These are phyloP conservation scores for Poeciliopsis prolifica DNA, from an alignment of 2,113 vertebrate genomes.

Conservation along the genomic window DNA sequence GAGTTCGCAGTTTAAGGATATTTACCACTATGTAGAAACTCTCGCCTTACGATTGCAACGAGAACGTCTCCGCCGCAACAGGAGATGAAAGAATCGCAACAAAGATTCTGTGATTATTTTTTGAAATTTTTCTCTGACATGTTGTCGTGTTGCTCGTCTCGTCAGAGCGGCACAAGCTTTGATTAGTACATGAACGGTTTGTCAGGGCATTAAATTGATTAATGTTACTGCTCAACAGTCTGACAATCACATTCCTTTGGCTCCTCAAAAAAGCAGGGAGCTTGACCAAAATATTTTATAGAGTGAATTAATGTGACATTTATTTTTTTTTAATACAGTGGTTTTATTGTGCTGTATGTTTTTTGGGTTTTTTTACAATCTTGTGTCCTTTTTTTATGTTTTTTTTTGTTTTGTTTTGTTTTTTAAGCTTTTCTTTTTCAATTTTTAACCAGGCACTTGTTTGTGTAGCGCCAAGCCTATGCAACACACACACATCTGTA, in stretches of 20 bases:
- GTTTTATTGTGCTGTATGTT: conserved; percentile 61
- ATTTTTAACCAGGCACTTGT: conserved; percentile 78
- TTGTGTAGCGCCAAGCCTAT: conserved; percentile 78
- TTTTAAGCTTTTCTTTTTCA: conserved; percentile 75
- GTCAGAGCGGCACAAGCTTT: conserved; percentile 25
- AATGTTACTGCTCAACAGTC: conserved; percentile 61
- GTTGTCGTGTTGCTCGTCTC: conserved; percentile 42
- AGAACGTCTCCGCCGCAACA: conserved; percentile 45
- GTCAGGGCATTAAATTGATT: conserved; percentile 69
- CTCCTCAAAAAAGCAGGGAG: conserved; percentile 68
- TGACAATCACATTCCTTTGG: conserved; percentile 77
- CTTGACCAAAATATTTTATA: conserved; percentile 68
- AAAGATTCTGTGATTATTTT: conserved; percentile 26
- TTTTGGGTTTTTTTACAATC: conserved; percentile 40
- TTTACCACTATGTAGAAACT: conserved; percentile 69
- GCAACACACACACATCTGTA: conserved; percentile 67
- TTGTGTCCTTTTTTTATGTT: conserved; percentile 48
- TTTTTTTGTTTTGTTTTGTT: conserved; percentile 37
- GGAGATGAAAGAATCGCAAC: conserved; percentile 35
- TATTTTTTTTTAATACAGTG: conserved; percentile 47
- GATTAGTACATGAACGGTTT: conserved; percentile 46
- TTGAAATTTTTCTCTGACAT: neutral
- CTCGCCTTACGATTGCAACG: conserved; percentile 68
- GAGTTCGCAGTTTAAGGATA: conserved; percentile 48
- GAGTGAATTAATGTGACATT: conserved; percentile 68